Evolutionary conservation across 2,797 vertebrate genomes (phyloP).

Genomic region (Cossypha niveicapilla): DNA sequence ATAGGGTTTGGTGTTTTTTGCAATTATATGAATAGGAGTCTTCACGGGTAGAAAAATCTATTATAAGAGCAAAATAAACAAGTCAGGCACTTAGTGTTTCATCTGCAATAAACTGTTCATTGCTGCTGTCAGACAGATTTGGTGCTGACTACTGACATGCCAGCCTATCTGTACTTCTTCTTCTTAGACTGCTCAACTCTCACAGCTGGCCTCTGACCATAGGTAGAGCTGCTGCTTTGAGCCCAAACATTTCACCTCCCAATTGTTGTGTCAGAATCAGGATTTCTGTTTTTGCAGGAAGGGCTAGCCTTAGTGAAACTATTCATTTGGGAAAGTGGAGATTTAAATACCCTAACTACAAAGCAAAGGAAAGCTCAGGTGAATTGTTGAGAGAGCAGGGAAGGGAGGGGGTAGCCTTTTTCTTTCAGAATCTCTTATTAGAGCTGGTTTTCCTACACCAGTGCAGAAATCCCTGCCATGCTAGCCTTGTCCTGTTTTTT

Average conservation of each 20-base stretch:
- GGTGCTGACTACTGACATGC: background rate
- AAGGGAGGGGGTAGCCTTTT: background rate
- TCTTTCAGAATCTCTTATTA: background rate
- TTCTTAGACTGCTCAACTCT: background rate
- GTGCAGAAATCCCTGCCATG: background rate
- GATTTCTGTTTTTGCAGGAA: background rate
- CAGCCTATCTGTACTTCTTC: background rate
- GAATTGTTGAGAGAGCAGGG: background rate
- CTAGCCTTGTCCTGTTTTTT: background rate
- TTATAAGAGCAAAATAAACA: background rate
- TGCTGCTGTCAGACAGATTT: conserved; percentile 11
- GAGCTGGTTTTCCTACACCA: background rate
- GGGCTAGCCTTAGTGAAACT: background rate
- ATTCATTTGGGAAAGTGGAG: background rate
- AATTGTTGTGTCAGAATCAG: background rate
- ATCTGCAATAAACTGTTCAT: background rate
- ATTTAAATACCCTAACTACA: background rate
- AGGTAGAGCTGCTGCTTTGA: background rate
- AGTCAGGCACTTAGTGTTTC: background rate
- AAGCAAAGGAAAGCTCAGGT: background rate
- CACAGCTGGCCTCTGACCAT: background rate
- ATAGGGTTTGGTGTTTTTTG: background rate
- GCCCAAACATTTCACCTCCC: background rate
- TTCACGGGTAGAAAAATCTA: background rate
- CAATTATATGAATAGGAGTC: background rate